Evolutionary conservation across 1,140 invertebrate genomes (phyloP), one percentile per base, ranked within the genome.

Genomic region (Hestina assimilis): DNA sequence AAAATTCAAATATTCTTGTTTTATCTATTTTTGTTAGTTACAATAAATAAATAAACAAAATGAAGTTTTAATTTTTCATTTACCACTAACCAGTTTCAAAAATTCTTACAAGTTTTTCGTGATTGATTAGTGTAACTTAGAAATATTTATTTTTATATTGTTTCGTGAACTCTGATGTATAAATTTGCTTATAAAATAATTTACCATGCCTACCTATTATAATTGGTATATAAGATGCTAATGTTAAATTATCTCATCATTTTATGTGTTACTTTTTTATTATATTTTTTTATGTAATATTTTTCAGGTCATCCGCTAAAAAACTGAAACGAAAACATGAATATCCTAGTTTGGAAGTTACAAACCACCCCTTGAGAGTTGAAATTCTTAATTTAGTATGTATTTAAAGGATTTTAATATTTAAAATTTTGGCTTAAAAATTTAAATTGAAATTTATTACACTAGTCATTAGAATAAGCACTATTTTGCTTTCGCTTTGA

Each of bases 281-380:
- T 52, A 40, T 9, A 15, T 17, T 41, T 20, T 42, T 8, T 46
- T 20, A 17, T 38, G 0, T n/a, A 21, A 59, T 54, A n/a, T 47
- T 75, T 70, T 42, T 23, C 40, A 86, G 83, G 83, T 70, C 58
- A 33, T 72, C 72, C 58, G 46, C 41, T 31, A 76, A 68, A 56
- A 74, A 68, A 69, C 43, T 11, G 35, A 48, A 19, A 45, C 26
- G 14, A 21, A 63, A 60, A 43, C 51, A 66, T 59, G 52, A 66
- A 19, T 76, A 60, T 41, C 74, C 77, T 14, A 78, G 69, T 42
- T 69, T 86, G 66, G 75, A 79, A 63, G 79, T 85, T 0, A 68
- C 63, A 12, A 73, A 58, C 20, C 80, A 85, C 62, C 82, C 82
- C 21, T 57, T 85, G 33, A 82, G 79, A 60, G 29, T 53, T 4